Evolutionary conservation across 2,888 invertebrate species (phyloP), one percentile per base, ranked within the genome.

Genomic region (Yponomeuta evonymella): DNA sequence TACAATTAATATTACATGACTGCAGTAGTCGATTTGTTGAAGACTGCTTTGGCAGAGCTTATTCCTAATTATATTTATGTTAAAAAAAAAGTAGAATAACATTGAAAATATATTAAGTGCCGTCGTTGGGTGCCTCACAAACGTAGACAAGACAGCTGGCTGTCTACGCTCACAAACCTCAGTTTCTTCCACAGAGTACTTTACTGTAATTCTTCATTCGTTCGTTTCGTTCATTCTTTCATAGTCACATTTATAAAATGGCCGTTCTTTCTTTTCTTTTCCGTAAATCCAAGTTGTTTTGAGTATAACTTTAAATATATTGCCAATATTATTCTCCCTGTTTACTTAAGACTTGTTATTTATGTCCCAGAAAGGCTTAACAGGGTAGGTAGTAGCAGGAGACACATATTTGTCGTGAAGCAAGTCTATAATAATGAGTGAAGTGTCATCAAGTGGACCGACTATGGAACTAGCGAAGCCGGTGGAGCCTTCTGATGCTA

Each of bases 401-500:
- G 12, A 15, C 12, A 12, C 5, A 15, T 15, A 58, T 58, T 58
- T 58, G 12, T 12, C 15, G 12, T 58, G 15, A 12, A 58, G 15
- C 12, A 58, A 58, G 15, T 58, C 1, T 64, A 4, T 15, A 9
- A 65, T 43, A 69, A 73, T 73, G 73, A 71, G 73, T 65, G 73
- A 72, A 70, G 70, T 70, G 33, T 62, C 68, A 30, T 70, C 36
- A 63, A 68, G 65, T 67, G 68, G 69, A 58, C 33, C 69, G 43
- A 70, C 66, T 48, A 48, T 11, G 10, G 70, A 70, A n/a, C 2
- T 43, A 58, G 88, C 86, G 82, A 88, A 87, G 89, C 90, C 90
- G 90, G 90, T 82, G 81, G 75, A 75, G 76, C 73, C 73, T 73
- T 75, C 74, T 75, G 81, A 83, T 73, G 81, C 80, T 75, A 80